These are phyloP conservation scores for Drosophila quinaria DNA, from an alignment of 2,888 invertebrate genomes.

Conservation along the genomic window DNA sequence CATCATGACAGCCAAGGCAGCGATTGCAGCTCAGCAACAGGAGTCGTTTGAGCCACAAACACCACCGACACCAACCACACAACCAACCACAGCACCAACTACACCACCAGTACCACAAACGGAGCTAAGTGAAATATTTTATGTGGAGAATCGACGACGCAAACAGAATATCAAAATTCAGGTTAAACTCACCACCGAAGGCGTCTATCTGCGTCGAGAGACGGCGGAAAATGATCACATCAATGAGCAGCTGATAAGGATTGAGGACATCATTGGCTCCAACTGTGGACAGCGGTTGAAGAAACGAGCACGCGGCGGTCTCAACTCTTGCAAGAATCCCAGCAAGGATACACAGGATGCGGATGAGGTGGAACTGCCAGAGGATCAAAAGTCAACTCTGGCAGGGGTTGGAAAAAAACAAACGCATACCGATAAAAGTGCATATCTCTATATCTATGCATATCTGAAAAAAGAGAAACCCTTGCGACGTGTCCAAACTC, in stretches of 20 bases:
- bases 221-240: slow-evolving; percentile 87
- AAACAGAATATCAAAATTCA: slow-evolving; percentile 93
- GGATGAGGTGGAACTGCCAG: slow-evolving; percentile 15
- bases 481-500: slow-evolving; percentile 91
- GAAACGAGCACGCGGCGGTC: slow-evolving; percentile 81
- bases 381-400: slow-evolving; percentile 69
- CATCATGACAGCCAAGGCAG: slow-evolving; percentile 41
- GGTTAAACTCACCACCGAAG: slow-evolving; percentile 90
- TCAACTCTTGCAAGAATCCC: slow-evolving; percentile 90
- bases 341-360: slow-evolving; percentile 27
- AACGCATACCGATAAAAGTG: slow-evolving; percentile 88
- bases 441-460: slow-evolving; percentile 94
- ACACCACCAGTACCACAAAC: background rate
- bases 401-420: background rate
- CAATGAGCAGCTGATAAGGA: slow-evolving; percentile 91
- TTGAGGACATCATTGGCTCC: slow-evolving; percentile 93
- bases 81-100: background rate
- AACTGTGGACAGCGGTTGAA: slow-evolving; percentile 87
- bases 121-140: slow-evolving; percentile 76
- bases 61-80: background rate
- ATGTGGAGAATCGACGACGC: slow-evolving; percentile 88
- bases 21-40: slow-evolving; percentile 13
- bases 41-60: slow-evolving; percentile 1
- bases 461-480: slow-evolving; percentile 91
- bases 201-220: slow-evolving; percentile 91